Evolutionary conservation across 2,888 invertebrate genomes (phyloP), one percentile per base, ranked within the genome.

Genomic region (Pilophorus perplexus): DNA sequence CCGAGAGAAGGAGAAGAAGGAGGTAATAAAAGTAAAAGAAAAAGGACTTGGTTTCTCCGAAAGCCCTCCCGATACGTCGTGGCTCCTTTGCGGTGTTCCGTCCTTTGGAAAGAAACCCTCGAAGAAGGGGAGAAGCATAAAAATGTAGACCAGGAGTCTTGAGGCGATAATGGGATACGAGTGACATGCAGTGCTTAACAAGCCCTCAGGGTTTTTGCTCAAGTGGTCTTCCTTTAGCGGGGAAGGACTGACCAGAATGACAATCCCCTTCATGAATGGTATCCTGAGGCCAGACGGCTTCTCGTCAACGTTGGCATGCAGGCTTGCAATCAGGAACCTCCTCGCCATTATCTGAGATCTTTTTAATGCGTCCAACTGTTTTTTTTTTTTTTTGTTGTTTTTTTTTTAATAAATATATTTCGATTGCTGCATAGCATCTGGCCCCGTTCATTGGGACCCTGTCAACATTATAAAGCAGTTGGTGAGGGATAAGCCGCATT

Each of bases 161-260:
- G 62, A 64, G 64, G 64, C 64, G 64, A 64, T 64, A 64, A 64
- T 64, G 64, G 64, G 64, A 64, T 64, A 64, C 50, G 64, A 64
- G 37, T 64, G 64, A 64, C 64, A 64, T 64, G 64, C 64, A 64
- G 64, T 52, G 50, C 52, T 64, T 64, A 64, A 64, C 64, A 64
- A 64, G 64, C 52, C 38, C 20, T 52, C 37, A 12, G 46, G 62
- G 40, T 38, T 42, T 62, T 62, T 62, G 20, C 38, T 22, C 46
- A 38, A 62, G 62, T 62, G 62, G 48, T 44, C 62, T 62, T 46
- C 62, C 62, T 62, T 60, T 44, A 62, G 62, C 48, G 62, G 62
- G 6, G 23, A 28, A 44, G 44, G 48, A 48, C 27, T 28, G 62
- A 62, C 46, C 48, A 62, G 62, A 62, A 62, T 62, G 62, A 62